phyloP scores from a whole-genome alignment of 2,113 vertebrate genomes.

The Talpa occidentalis region DNA sequence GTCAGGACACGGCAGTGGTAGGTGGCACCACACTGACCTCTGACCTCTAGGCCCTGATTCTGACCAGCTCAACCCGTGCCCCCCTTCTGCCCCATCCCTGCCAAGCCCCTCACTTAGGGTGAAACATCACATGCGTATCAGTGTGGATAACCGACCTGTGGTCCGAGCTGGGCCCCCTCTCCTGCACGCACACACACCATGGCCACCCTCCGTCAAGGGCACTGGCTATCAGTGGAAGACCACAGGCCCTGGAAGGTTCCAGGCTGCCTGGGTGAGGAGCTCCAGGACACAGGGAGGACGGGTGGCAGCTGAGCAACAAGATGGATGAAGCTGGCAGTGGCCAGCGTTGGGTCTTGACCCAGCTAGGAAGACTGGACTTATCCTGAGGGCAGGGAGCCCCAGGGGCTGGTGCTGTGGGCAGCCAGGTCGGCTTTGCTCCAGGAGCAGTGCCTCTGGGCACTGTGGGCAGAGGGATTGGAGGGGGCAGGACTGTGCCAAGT shows the following conservation, averaged over 20 bases:
- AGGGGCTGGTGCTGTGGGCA: not conserved
- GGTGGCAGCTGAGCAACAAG: not conserved
- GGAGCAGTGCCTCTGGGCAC: not conserved
- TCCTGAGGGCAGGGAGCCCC: not conserved
- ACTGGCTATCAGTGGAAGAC: rapidly evolving
- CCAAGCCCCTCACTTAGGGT: not conserved
- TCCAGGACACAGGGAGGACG: not conserved
- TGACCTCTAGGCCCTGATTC: not conserved
- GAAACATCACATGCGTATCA: rapidly evolving
- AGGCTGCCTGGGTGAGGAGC: rapidly evolving
- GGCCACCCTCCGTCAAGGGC: too few relatives aligned
- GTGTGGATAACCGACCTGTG: rapidly evolving
- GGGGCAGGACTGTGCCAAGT: not conserved
- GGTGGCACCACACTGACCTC: not conserved
- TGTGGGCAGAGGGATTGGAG: too few relatives aligned
- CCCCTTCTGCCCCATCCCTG: not conserved
- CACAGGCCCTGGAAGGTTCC: not conserved
- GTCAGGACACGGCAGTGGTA: rapidly evolving
- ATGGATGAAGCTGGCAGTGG: rapidly evolving
- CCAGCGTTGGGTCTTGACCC: too few relatives aligned
- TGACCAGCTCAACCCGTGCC: too few relatives aligned
- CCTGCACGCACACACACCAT: not conserved
- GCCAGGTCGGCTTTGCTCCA: not conserved
- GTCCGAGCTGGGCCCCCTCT: not conserved
- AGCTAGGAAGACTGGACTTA: not conserved